These are phyloP conservation scores for Lymantria monacha DNA, from an alignment of 2,888 invertebrate species.

Conservation along the genomic window DNA sequence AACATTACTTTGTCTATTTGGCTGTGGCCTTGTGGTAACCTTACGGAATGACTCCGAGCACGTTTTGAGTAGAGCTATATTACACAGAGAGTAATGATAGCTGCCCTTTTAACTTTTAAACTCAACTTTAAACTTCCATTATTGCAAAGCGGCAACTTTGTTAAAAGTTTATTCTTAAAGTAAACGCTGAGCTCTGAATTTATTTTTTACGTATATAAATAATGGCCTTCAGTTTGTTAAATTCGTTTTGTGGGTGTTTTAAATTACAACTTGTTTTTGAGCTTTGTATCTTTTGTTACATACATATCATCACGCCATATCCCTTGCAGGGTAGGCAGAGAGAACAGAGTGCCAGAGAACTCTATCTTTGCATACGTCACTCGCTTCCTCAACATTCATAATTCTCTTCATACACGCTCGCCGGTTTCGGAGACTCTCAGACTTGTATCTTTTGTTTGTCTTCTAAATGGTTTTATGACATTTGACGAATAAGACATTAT, in stretches of 20 bases:
- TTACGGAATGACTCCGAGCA: too few relatives aligned
- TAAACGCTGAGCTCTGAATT: conserved; percentile 15
- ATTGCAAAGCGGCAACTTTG: conserved; percentile 24
- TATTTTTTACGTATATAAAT: conserved; percentile 5
- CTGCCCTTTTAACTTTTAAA: conserved; percentile 21
- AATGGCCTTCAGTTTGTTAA: background rate
- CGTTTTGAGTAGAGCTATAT: background rate
- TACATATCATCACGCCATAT: too few relatives aligned
- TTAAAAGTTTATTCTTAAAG: conserved; percentile 19
- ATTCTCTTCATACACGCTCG: too few relatives aligned
- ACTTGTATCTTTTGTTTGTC: background rate
- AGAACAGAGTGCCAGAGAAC: too few relatives aligned
- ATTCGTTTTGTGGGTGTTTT: background rate
- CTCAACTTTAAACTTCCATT: conserved; percentile 28
- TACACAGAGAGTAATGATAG: conserved; percentile 29
- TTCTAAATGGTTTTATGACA: background rate
- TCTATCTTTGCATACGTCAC: too few relatives aligned
- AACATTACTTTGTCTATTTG: too few relatives aligned
- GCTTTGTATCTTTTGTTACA: too few relatives aligned
- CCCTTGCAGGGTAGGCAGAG: too few relatives aligned
- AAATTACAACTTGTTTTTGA: background rate
- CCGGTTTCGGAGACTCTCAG: too few relatives aligned
- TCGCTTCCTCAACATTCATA: too few relatives aligned
- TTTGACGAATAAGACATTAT: too few relatives aligned
- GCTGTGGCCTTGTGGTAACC: too few relatives aligned